phyloP scores from a whole-genome alignment of 2,113 vertebrate genomes.

The Periophthalmus modestus region DNA sequence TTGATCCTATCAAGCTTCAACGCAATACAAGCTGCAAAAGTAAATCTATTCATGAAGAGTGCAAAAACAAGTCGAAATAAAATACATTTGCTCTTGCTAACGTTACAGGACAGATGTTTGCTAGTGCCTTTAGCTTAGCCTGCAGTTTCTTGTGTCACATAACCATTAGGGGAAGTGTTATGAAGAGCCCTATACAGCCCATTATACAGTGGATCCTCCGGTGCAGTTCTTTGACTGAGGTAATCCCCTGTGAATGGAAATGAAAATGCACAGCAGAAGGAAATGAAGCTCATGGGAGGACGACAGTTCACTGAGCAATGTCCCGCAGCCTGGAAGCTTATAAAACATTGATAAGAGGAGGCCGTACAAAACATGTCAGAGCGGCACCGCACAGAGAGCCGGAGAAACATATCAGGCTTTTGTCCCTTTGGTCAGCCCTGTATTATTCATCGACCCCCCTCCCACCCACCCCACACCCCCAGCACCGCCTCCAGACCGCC shows the following conservation, averaged over 20 bases:
- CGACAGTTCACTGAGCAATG: slow-evolving; percentile 36
- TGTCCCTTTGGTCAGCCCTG: slow-evolving; percentile 1
- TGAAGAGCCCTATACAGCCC: not conserved
- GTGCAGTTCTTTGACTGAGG: slow-evolving; percentile 12
- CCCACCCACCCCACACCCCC: not conserved
- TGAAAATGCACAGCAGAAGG: slow-evolving; percentile 36
- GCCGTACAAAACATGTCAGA: slow-evolving; percentile 29
- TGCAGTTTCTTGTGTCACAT: not conserved
- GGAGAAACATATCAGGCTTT: slow-evolving; percentile 16
- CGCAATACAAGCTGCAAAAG: not conserved
- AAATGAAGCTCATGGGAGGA: slow-evolving; percentile 29
- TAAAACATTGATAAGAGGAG: slow-evolving; percentile 44
- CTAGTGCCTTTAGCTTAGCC: slow-evolving; percentile 2
- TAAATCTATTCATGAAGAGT: not conserved
- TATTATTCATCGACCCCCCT: slow-evolving; percentile 15
- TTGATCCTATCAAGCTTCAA: not conserved
- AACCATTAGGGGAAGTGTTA: slow-evolving; percentile 4
- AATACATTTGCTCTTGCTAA: not conserved
- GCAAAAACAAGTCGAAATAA: not conserved
- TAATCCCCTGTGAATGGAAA: slow-evolving; percentile 37
- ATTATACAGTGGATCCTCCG: slow-evolving; percentile 6
- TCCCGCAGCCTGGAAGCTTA: slow-evolving; percentile 30
- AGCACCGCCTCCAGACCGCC: not conserved
- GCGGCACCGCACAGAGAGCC: slow-evolving; percentile 4
- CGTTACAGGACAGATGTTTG: not conserved